Evolutionary conservation across 1,140 invertebrate species (phyloP), one percentile per base, ranked within the genome.

Genomic region (Drosophila nannoptera): DNA sequence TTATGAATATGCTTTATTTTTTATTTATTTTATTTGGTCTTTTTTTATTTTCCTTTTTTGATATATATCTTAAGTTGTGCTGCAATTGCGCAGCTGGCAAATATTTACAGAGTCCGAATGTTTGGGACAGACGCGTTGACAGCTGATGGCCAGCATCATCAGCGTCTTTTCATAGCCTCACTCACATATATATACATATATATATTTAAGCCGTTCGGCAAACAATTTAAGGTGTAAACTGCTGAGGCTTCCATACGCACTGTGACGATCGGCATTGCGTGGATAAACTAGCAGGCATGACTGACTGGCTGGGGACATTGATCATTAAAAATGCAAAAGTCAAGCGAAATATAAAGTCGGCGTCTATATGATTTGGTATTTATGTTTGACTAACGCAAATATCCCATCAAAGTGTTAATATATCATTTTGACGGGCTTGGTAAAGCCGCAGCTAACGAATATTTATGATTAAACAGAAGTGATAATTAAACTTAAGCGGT

Each of bases 161-260:
- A 54, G 12, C 36, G 43, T 12, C 59, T 40, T 43, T 63, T 63
- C 52, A 69, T 7, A 36, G 49, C 42, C 31, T 64, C 38, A 68
- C 42, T 50, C 7, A 52, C 12, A 40, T 29, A 16, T 35, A 43
- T 56, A 31, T 16, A 32, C 7, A 16, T 32, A 31, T 61, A 67
- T 68, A 35, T 52, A 11, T 59, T 59, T 35, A 65, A 70, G 54
- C 62, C 62, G 38, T 40, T n/a, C 59, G 68, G 53, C 62, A 70
- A 70, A 70, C 62, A 70, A 65, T 58, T 65, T 65, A 40, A 70
- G 62, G 62, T 70, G 62, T 53, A 70, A 66, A 66, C 68, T 46
- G 11, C 29, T 35, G 61, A 70, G 29, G 38, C 40, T 11, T 42
- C 32, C 14, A 16, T 32, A 69, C 62, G 61, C 48, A 52, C 46